These are phyloP conservation scores for Phengaris arion DNA, from an alignment of 2,888 invertebrate genomes.

Conservation along the genomic window DNA sequence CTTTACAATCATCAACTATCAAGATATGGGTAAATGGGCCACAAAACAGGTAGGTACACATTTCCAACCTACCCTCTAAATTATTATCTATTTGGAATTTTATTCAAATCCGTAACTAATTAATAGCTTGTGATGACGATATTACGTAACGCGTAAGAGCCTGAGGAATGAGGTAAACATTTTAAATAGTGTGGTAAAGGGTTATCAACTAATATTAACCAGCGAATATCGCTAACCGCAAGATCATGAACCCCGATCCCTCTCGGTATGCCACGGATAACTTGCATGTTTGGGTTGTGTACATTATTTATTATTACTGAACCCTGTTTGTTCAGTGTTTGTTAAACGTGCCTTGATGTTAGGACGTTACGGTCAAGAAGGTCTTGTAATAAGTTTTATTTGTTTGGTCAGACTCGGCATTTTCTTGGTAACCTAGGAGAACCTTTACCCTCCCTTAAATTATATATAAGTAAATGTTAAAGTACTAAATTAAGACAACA, in stretches of 20 bases:
- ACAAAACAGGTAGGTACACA: not conserved
- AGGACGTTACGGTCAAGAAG: constrained; percentile 10
- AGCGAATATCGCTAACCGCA: constrained; percentile 73
- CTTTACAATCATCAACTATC: not conserved
- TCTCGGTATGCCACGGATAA: constrained; percentile 65
- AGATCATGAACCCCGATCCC: constrained; percentile 75
- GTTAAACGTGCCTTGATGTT: constrained; percentile 51
- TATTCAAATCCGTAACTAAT: not conserved
- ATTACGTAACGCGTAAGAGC: constrained; percentile 35
- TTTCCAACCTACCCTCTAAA: not conserved
- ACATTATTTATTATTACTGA: constrained; percentile 70
- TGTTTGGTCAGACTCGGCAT: constrained; percentile 13
- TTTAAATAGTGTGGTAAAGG: constrained; percentile 60
- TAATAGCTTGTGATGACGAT: not conserved
- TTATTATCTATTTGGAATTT: not conserved
- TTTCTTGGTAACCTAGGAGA: constrained; percentile 7
- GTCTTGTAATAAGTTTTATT: constrained; percentile 13
- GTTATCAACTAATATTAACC: constrained; percentile 76
- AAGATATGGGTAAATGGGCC: not conserved
- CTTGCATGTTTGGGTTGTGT: constrained; percentile 70
- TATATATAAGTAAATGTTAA: not conserved
- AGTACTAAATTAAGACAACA: not conserved
- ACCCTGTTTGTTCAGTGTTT: constrained; percentile 66
- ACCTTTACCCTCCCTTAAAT: not conserved
- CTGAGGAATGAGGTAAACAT: constrained; percentile 58